Evolutionary conservation across 2,113 vertebrate genomes (phyloP).

Genomic region (Isurus oxyrinchus): DNA sequence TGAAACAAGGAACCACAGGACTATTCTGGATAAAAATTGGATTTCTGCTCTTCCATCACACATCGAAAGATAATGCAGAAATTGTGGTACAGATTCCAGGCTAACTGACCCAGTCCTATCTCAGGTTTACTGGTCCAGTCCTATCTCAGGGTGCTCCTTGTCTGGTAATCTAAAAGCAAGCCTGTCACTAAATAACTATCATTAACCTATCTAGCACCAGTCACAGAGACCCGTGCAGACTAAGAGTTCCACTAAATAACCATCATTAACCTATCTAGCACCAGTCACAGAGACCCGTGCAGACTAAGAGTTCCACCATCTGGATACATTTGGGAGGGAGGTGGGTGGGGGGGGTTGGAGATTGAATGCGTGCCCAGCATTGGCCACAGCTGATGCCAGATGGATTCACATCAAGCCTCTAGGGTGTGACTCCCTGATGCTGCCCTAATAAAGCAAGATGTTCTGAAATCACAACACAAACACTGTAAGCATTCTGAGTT

Average conservation of each 20-base stretch:
- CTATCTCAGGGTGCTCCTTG: background rate
- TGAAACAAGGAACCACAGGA: background rate
- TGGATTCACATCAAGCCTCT: background rate
- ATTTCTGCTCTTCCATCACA: background rate
- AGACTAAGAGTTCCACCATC: background rate
- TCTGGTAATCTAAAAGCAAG: background rate
- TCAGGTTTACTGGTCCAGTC: background rate
- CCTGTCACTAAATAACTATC: background rate
- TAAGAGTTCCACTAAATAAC: background rate
- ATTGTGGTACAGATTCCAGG: background rate
- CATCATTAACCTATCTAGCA: background rate
- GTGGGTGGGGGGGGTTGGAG: background rate
- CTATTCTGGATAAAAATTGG: background rate
- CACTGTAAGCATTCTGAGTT: background rate
- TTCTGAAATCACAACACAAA: background rate
- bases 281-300: background rate
- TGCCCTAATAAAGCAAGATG: background rate
- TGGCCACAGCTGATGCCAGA: background rate
- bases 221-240: background rate
- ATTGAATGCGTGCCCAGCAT: background rate
- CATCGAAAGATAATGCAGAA: background rate
- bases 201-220: background rate
- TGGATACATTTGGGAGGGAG: background rate
- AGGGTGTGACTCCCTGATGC: background rate
- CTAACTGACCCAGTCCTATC: background rate